Percentiles rank a stretch among this genome's conserved stretches.
Conservation (phyloP, 2,113 vertebrate genomes). For the Upupa epops region DNA sequence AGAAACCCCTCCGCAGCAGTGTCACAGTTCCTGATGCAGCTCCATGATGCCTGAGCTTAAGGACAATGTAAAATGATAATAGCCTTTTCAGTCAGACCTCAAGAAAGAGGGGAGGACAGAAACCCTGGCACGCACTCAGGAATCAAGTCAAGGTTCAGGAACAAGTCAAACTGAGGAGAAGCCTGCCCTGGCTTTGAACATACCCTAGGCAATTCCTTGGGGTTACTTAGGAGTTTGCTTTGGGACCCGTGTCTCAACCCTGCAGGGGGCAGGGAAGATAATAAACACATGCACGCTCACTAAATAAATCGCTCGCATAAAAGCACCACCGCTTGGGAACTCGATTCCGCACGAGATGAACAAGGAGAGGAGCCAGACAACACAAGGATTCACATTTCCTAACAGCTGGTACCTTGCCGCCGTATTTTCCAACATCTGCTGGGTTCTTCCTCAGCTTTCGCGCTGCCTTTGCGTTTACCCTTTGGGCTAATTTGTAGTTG, state of each 20-base stretch:
- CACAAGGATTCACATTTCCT: not conserved
- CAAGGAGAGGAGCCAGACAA: not conserved
- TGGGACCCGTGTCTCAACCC: not conserved
- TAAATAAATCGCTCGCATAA: not conserved
- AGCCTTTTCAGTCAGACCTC: not conserved
- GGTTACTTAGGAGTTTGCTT: not conserved
- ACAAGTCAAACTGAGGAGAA: not conserved
- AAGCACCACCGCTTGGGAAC: not conserved
- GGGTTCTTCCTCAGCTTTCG: conserved; percentile 36
- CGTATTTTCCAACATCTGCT: conserved; percentile 47
- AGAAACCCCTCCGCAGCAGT: not conserved
- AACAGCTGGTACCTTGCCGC: not conserved
- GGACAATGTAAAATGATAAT: not conserved
- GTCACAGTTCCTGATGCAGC: not conserved
- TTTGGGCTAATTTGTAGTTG: conserved; percentile 74
- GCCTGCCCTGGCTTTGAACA: not conserved
- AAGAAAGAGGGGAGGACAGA: not conserved
- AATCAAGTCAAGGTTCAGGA: not conserved
- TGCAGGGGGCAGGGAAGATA: not conserved
- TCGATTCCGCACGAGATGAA: not conserved
- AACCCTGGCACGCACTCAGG: not conserved
- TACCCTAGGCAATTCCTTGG: not conserved
- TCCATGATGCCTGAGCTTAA: fast-evolving
- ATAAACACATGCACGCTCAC: not conserved
- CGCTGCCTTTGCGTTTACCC: conserved; percentile 60